These are phyloP conservation scores for Aleiodes leptofemur DNA, from an alignment of 2,888 invertebrate species.

Conservation along the genomic window DNA sequence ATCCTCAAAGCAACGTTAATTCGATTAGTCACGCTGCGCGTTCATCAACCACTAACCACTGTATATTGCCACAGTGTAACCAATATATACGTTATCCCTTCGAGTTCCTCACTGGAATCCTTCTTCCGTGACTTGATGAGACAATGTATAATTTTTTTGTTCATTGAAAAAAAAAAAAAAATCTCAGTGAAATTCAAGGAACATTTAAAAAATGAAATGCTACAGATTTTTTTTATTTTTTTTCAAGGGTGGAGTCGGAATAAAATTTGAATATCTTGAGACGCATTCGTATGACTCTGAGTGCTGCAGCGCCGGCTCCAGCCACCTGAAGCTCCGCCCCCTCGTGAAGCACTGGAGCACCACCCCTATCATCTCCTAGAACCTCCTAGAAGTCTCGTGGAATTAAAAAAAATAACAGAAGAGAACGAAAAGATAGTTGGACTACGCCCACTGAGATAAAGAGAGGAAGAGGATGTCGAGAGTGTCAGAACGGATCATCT, in stretches of 20 bases:
- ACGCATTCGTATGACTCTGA: constrained; percentile 29
- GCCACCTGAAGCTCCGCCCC: constrained; percentile 72
- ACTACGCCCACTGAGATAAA: constrained; percentile 23
- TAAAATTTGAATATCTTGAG: constrained; percentile 23
- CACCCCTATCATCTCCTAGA: constrained; percentile 63
- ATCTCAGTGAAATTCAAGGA: not conserved
- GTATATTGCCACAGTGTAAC: constrained; percentile 58
- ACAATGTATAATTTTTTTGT: constrained; percentile 8
- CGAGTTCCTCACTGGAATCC: constrained; percentile 47
- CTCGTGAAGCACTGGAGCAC: constrained; percentile 68
- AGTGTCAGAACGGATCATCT: constrained; percentile 12
- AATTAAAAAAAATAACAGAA: constrained; percentile 11
- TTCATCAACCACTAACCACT: constrained; percentile 71
- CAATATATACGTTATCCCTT: constrained; percentile 58
- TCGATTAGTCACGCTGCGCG: constrained; percentile 72
- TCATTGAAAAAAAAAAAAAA: not conserved
- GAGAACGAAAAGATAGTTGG: not conserved
- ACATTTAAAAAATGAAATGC: not conserved
- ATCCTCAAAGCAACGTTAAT: constrained; percentile 75
- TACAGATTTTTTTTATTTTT: not conserved
- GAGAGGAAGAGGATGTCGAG: constrained; percentile 28
- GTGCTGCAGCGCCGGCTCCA: constrained; percentile 52
- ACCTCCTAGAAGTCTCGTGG: constrained; percentile 37
- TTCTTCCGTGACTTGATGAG: constrained; percentile 4
- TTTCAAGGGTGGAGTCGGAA: constrained; percentile 19